Evolutionary conservation across 1,140 invertebrate species (phyloP).

Genomic region (Anagrus nilaparvatae): DNA sequence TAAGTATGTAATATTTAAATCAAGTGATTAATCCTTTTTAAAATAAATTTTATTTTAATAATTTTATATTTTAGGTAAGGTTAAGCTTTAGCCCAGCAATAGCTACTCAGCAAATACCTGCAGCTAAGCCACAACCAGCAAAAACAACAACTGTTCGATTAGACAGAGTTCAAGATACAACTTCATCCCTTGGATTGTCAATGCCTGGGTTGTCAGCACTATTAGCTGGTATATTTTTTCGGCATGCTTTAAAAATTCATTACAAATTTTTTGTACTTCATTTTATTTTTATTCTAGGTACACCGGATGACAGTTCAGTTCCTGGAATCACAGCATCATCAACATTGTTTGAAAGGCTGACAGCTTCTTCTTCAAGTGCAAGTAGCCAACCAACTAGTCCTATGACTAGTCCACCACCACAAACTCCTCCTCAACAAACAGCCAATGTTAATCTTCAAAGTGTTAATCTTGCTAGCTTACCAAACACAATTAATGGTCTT

Average conservation of each 20-base stretch:
- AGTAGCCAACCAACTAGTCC: conserved; percentile 38
- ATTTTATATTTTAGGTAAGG: conserved; percentile 28
- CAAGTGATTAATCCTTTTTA: background rate
- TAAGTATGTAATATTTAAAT: conserved; percentile 1
- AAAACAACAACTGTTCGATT: conserved; percentile 39
- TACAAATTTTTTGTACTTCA: background rate
- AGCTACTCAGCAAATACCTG: conserved; percentile 31
- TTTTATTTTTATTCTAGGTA: conserved; percentile 29
- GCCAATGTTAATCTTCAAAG: conserved; percentile 56
- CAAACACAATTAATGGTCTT: conserved; percentile 58
- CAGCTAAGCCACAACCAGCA: conserved; percentile 36
- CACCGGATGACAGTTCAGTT: conserved; percentile 50
- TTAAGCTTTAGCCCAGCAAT: conserved; percentile 37
- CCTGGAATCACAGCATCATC: conserved; percentile 45
- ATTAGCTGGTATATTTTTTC: conserved; percentile 34
- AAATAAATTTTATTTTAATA: background rate
- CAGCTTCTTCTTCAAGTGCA: conserved; percentile 36
- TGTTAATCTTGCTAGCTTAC: conserved; percentile 65
- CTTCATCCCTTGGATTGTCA: conserved; percentile 39
- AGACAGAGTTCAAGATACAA: conserved; percentile 36
- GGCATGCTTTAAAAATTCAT: conserved; percentile 5
- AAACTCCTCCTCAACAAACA: conserved; percentile 8
- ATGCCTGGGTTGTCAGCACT: conserved; percentile 45
- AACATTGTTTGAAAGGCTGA: conserved; percentile 47
- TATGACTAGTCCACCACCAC: conserved; percentile 50